phyloP scores from a whole-genome alignment of 2,888 invertebrate species.

The Aphodius sticticus region DNA sequence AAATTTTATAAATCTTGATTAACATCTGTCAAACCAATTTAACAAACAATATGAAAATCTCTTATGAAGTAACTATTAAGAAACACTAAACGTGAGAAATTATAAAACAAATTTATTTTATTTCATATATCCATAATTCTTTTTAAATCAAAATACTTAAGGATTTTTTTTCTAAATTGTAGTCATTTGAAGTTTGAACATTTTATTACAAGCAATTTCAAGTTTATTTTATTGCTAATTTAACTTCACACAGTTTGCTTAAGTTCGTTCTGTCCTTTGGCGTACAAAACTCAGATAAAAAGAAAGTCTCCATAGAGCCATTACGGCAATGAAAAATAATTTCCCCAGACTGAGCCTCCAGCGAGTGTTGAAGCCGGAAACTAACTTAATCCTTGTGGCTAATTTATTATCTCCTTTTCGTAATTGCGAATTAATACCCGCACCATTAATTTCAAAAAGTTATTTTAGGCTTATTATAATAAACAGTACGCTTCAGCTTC shows the following conservation, averaged over 20 bases:
- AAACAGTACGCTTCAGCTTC: neutral
- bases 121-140: too few species aligned
- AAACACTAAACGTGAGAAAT: neutral
- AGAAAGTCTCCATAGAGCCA: neutral
- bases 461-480: neutral
- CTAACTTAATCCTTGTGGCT: neutral
- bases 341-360: neutral
- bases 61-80: neutral
- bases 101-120: neutral
- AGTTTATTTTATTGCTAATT: too few species aligned
- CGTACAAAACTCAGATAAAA: too few species aligned
- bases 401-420: neutral
- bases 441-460: conserved; percentile 4
- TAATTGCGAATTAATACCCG: neutral
- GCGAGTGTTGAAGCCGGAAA: neutral
- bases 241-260: too few species aligned
- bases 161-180: too few species aligned
- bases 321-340: neutral
- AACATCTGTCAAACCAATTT: neutral
- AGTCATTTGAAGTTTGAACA: too few species aligned
- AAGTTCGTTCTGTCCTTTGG: too few species aligned
- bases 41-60: neutral
- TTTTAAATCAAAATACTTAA: too few species aligned
- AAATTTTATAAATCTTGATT: neutral
- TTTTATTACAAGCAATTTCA: too few species aligned